A percentile compares a stretch with the other conserved stretches of the same genome.
These are phyloP conservation scores for Gambusia affinis DNA, from an alignment of 2,113 vertebrate species.

Conservation along the genomic window DNA sequence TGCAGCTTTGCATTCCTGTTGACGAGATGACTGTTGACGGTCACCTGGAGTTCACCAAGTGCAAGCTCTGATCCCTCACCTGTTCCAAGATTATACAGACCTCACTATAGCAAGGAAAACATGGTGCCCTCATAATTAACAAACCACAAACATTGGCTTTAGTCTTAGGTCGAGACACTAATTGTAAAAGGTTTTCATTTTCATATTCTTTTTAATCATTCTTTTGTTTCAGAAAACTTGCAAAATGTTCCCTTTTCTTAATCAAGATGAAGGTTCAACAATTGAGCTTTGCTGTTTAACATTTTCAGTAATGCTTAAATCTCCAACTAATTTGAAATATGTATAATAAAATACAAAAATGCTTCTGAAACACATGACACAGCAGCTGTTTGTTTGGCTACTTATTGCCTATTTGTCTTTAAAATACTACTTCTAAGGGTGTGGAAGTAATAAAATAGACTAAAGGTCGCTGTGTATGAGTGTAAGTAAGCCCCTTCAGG, in stretches of 20 bases:
- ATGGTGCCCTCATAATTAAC: background rate
- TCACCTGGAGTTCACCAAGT: slow-evolving; percentile 23
- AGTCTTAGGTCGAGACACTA: no score
- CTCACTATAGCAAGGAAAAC: background rate
- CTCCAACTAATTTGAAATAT: background rate
- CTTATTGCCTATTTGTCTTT: background rate
- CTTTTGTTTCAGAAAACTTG: background rate
- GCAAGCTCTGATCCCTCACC: slow-evolving; percentile 37
- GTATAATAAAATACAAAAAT: background rate
- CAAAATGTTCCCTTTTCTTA: background rate
- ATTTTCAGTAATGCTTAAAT: background rate
- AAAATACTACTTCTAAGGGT: background rate
- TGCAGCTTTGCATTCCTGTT: background rate
- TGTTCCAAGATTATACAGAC: slow-evolving; percentile 1
- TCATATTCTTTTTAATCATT: background rate
- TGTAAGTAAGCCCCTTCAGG: background rate
- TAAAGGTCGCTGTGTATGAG: slow-evolving; percentile 30
- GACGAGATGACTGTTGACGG: background rate
- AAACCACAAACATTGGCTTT: background rate
- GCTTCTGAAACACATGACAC: background rate
- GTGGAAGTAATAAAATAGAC: slow-evolving; percentile 28
- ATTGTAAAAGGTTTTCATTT: background rate
- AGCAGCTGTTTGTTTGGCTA: background rate
- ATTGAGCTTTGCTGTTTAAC: background rate
- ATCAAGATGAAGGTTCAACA: background rate